Percentiles rank a stretch among this genome's conserved stretches.
Evolutionary conservation across 37 sponge, comb jelly and placozoan species (phyloP).

Genomic region (Haliclona indistincta): DNA sequence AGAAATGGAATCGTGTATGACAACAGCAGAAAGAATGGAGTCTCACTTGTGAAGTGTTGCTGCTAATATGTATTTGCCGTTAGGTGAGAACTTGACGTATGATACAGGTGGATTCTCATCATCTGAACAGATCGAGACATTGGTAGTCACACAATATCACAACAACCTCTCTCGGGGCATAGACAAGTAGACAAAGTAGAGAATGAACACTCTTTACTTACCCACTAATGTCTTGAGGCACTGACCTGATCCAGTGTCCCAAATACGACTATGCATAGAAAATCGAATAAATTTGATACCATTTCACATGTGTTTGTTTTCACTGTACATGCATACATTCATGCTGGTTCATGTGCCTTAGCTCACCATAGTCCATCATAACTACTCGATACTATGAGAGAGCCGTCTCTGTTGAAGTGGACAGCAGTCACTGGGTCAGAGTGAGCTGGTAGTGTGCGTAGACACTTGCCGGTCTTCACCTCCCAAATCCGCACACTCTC

Average conservation of each 20-base stretch:
- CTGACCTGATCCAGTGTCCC: conserved; percentile 98
- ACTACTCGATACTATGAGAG: conserved; percentile 94
- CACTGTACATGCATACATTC: neutral
- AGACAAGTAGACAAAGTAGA: too few species aligned
- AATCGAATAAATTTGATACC: neutral
- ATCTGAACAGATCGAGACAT: conserved; percentile 39
- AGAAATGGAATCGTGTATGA: too few species aligned
- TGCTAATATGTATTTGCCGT: conserved; percentile 96
- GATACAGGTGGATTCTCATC: conserved; percentile 99
- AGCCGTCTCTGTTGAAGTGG: conserved; percentile 95
- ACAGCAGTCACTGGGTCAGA: conserved; percentile 99
- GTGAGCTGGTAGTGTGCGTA: conserved; percentile 91
- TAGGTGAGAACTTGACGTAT: conserved; percentile 97
- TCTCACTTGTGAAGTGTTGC: conserved; percentile 92
- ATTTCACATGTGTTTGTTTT: neutral
- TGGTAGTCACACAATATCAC: too few species aligned
- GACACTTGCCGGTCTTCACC: conserved; percentile 85
- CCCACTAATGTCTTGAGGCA: conserved; percentile 95
- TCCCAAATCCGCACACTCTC: conserved; percentile 90
- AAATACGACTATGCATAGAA: conserved; percentile 92
- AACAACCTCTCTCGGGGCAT: too few species aligned
- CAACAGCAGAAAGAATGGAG: too few species aligned
- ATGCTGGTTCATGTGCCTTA: neutral
- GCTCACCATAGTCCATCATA: conserved; percentile 95
- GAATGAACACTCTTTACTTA: too few species aligned